Evolutionary conservation across 2,797 vertebrate genomes (phyloP), one percentile per base, ranked within the genome.

Genomic region (Pipistrellus kuhlii): DNA sequence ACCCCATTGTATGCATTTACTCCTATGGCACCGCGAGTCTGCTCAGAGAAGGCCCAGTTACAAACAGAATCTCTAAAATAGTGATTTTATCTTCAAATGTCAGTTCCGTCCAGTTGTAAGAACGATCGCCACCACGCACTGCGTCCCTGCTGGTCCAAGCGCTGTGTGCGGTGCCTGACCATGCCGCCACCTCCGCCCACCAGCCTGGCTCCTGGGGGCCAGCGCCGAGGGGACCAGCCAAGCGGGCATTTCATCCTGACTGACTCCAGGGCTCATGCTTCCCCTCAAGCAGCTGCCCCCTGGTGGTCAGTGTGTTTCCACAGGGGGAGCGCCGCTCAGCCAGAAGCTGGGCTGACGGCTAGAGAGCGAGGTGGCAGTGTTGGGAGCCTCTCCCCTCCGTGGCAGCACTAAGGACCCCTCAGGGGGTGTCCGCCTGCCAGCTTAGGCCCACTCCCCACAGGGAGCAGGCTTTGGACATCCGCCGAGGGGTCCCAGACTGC

Each of bases 61-160:
- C 68, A 95, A 88, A 83, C 41, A 77, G n/a, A 85, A 21, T 35
- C 68, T 75, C 72, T 32, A 69, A 84, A 81, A 57, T 8, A 59
- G 20, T 17, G 41, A 10, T 51, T 44, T 90, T 57, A 18, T 78
- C 27, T 44, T 82, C 62, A 84, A 44, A 13, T 59, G 51, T 8
- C 51, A 59, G 46, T 32, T 53, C 64, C n/a, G 8, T 71, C 55
- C 48, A 62, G 14, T 4, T 57, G 35, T 35, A 57, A 66, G 46
- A 72, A 23, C 41, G 32, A 6, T 6, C 15, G 6, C 66, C 78
- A 46, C 46, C 38, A 8, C 25, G 21, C 59, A 4, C 2, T 18
- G 73, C 90, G 82, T 20, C 18, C 35, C 64, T 15, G 0, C 18
- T 4, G 1, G 6, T 30, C 44, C 44, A 11, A 11, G 80, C 20